Base-by-base conservation (phyloP, 1,140 invertebrate species). In the Aradophagus sp. region DNA sequence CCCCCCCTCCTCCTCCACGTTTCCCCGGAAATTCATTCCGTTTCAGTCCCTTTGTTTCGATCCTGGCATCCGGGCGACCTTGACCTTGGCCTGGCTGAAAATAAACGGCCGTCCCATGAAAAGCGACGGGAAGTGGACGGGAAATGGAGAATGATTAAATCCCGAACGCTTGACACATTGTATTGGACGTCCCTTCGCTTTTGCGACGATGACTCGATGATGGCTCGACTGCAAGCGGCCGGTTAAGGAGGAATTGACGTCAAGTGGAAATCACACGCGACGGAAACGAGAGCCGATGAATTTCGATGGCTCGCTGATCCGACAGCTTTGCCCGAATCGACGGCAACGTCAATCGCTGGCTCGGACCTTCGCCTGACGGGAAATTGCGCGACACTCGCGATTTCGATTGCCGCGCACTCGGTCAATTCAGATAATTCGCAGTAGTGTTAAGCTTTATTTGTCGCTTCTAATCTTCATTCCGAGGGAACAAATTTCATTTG, bases 101-200 rank as follows among this genome's bases (percentile, higher is more conserved):
- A 61, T 61, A 62, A 56, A 56, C 66, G 44, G 12, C 66, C 42
- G 44, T 56, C 26, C 52, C 52, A 58, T 69, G 56, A 20, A 41
- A 12, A 34, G 14, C 48, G 10, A 7, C 48, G 16, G 52, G 56
- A 61, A 48, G 55, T 61, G 34, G 19, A 61, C 36, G 38, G 48
- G 42, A 62, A 61, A 59, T 47, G 66, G 36, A 17, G 55, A 29
- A 47, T 48, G 38, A 69, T 62, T 55, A 48, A 68, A 68, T 68
- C 41, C 41, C 44, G 16, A 32, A 34, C 13, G 48, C 47, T 55
- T 55, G 65, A 68, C 47, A 41, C 41, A 32, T 42, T 42, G 56
- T 36, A 31, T 36, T 32, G 44, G 42, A 29, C 27, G 3, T 32
- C 19, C 50, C 26, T 58, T 58, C 34, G 15, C 23, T 41, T 58